Base-by-base conservation (phyloP, 2,113 vertebrate species). In the Gobius niger region DNA sequence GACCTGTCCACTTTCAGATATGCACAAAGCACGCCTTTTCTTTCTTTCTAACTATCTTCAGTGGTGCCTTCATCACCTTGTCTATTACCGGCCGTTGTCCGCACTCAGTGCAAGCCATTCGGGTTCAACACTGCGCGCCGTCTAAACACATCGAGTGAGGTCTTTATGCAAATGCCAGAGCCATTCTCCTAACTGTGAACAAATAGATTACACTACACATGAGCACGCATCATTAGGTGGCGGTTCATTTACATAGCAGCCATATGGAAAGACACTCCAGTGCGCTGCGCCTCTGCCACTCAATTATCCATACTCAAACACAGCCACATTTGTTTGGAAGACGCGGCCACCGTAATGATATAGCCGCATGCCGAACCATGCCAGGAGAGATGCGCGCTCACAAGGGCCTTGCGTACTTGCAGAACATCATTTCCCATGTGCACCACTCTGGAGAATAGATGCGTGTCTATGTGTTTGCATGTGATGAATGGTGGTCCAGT, bases 241-340 rank as follows among this genome's bases (percentile, higher is more conserved):
- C 13, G 52, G 50, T 44, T 51, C 15, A 76, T 51, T 47, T 50
- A 18, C 69, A 65, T 47, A 62, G 54, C 13, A 62, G 40, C 44
- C 73, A 76, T 73, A 80, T 76, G 69, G 54, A 54, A 62, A 54
- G 60, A 46, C 13, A 47, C 62, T 60, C 16, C 9, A 7, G n/a
- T 65, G 47, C 65, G 52, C 24, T 34, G 46, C 56, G 59, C 18
- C 53, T 42, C 14, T 3, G 5, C 57, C n/a, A 53, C 24, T 69
- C 60, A 75, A 64, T 80, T 72, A 72, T 67, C 63, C 60, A 2
- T 19, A 52, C 7, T 44, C 47, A 68, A 41, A 71, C 59, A 53
- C 59, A 53, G 6, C 12, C 8, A 51, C 41, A 8, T 49, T 54
- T 63, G 41, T 47, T 59, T 24, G n/a, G 47, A 9, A 42, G 52